phyloP scores from a whole-genome alignment of 2,888 invertebrate genomes.

The Cosmia pyralina region DNA sequence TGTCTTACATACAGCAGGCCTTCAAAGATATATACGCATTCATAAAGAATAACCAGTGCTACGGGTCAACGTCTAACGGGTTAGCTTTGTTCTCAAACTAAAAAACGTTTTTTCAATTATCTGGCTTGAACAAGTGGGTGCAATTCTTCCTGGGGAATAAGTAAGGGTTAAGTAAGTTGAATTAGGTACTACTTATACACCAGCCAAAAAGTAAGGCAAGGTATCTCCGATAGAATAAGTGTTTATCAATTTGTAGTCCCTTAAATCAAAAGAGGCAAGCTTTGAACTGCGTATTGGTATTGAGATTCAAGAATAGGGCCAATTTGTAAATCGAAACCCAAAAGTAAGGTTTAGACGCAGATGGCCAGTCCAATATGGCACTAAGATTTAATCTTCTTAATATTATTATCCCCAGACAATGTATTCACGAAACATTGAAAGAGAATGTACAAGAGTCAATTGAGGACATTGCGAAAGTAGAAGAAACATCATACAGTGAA shows the following conservation, averaged over 20 bases:
- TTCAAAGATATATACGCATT: slow-evolving; percentile 87
- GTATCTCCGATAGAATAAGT: background rate
- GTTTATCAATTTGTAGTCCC: background rate
- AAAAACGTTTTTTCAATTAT: background rate
- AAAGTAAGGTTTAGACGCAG: background rate
- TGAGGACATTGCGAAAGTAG: slow-evolving; percentile 63
- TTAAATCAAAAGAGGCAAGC: too few relatives aligned
- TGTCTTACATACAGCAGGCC: slow-evolving; percentile 87
- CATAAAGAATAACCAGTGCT: slow-evolving; percentile 87
- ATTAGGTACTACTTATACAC: background rate
- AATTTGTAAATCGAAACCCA: background rate
- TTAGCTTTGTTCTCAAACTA: slow-evolving; percentile 13
- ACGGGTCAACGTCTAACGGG: slow-evolving; percentile 74
- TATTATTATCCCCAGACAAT: slow-evolving; percentile 65
- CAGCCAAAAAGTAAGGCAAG: background rate
- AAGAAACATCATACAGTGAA: slow-evolving; percentile 65
- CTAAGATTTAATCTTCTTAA: background rate
- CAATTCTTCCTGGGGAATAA: background rate
- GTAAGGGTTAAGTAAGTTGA: background rate
- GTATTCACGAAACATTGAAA: slow-evolving; percentile 60
- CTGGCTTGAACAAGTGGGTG: background rate
- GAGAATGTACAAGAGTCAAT: slow-evolving; percentile 54
- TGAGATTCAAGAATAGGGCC: background rate
- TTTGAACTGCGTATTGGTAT: background rate
- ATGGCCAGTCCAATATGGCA: background rate